phyloP scores from a whole-genome alignment of 92 coral and sea anemone species.

The Palythoa heliodiscus region DNA sequence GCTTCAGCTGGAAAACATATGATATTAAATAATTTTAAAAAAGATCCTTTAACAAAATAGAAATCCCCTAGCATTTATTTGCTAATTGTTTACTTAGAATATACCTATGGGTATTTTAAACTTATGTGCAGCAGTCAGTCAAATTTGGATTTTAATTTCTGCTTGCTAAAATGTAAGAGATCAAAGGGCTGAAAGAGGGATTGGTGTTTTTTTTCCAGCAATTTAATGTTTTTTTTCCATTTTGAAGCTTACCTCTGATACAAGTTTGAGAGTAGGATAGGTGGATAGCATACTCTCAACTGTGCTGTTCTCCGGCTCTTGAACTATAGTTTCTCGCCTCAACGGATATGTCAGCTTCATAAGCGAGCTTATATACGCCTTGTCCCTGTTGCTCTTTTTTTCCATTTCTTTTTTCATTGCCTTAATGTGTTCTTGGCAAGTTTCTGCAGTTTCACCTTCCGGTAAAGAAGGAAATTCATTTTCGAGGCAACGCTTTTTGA shows the following conservation, averaged over 20 bases:
- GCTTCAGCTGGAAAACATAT: constrained; percentile 7
- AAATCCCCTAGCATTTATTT: background rate
- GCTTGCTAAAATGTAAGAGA: constrained; percentile 3
- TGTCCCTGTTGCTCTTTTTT: constrained; percentile 46
- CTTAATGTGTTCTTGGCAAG: constrained; percentile 55
- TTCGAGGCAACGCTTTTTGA: constrained; percentile 9
- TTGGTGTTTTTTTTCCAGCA: constrained; percentile 3
- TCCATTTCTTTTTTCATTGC: constrained; percentile 60
- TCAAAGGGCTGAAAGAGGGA: constrained; percentile 5
- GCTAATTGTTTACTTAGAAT: constrained; percentile 2
- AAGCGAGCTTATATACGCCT: constrained; percentile 46
- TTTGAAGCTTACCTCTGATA: constrained; percentile 45
- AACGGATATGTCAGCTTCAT: constrained; percentile 53
- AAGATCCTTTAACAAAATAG: background rate
- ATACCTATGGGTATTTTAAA: constrained; percentile 8
- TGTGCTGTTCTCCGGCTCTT: constrained; percentile 25
- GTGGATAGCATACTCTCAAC: constrained; percentile 32
- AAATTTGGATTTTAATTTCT: constrained; percentile 1
- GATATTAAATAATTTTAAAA: background rate
- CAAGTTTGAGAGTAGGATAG: constrained; percentile 50
- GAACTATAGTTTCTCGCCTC: constrained; percentile 42
- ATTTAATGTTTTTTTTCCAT: constrained; percentile 1
- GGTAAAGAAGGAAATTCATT: constrained; percentile 18
- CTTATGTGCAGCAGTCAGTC: constrained; percentile 12
- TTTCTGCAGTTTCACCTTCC: constrained; percentile 63